Evolutionary conservation across 2,797 vertebrate species (phyloP).

Genomic region (Microctenopoma stevenorrisi): DNA sequence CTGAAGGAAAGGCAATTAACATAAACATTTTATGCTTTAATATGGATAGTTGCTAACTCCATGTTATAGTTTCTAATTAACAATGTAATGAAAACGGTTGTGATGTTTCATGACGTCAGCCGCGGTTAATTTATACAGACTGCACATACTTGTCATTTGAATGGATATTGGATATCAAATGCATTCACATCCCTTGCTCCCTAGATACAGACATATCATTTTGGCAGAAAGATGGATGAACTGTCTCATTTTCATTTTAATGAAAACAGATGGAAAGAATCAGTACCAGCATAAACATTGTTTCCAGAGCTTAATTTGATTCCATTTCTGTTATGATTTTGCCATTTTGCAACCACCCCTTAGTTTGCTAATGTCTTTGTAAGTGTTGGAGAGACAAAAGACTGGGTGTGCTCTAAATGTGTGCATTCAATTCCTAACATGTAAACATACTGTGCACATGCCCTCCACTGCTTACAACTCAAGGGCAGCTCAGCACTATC

Average conservation of each 20-base stretch:
- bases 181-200: conserved; percentile 35
- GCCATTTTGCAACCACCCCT: conserved; percentile 41
- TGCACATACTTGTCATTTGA: conserved; percentile 44
- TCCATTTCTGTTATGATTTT: conserved; percentile 42
- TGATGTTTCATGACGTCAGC: conserved; percentile 24
- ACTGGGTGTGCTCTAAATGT: not conserved
- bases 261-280: conserved; percentile 72
- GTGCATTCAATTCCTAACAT: conserved; percentile 12
- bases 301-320: conserved; percentile 51
- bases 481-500: conserved; percentile 67
- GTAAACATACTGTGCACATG: conserved; percentile 28
- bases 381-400: conserved; percentile 3
- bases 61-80: no score
- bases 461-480: conserved; percentile 26
- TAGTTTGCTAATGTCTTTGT: conserved; percentile 47
- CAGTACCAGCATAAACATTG: conserved; percentile 52
- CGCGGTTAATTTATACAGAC: not conserved
- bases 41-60: no score
- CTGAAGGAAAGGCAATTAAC: no score
- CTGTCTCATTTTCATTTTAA: conserved; percentile 72
- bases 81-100: not conserved
- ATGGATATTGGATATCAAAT: conserved; percentile 56
- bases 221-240: conserved; percentile 65
- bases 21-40: no score
- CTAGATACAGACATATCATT: conserved; percentile 35